Base-by-base conservation (phyloP, 2,113 vertebrate species). In the Atlantisia rogersi region DNA sequence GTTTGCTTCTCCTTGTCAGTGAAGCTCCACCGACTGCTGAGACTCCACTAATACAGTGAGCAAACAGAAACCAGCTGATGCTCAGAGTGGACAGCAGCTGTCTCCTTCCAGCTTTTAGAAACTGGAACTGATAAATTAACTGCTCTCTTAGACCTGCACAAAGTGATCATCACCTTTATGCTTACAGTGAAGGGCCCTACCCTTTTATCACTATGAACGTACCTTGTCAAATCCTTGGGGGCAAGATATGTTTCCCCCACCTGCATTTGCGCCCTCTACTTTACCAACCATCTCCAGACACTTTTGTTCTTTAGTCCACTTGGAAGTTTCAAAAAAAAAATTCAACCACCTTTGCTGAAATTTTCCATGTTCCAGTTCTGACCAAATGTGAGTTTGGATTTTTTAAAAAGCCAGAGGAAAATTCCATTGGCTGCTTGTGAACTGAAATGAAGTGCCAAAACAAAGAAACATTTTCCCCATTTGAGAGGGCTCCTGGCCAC, bases 331-430 rank as follows among this genome's bases (percentile, higher is more conserved):
- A 9, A 86, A 92, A 88, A 9, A 90, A 88, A 82, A 42, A 24
- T 29, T 55, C 58, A 73, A 35, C 5, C 24, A 69, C 16, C 21
- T 84, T 78, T 64, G 69, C 68, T 95, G 92, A 95, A 94, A 84
- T 73, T 84, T 96, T 96, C 90, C 86, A 9, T 76, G 44, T 71
- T 86, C 84, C 39, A 19, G 62, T 93, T 90, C 76, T 82, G 58
- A 92, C 64, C 86, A 79, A 95, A 94, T 58, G 76, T 78, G 86
- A 81, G 52, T 50, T 74, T 65, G 50, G 59, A 24, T 73, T 86
- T 90, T 95, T 87, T 68, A 46, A 85, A 85, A 90, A 92, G 67
- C n/a, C 42, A n/a, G 63, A 91, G 94, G 83, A 95, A 96, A 94
- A 89, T 93, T 97, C 92, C 94, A 69, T 87, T 68, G n/a, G 62